Base-by-base conservation (phyloP, 2,113 vertebrate genomes). In the Thalassoma bifasciatum region DNA sequence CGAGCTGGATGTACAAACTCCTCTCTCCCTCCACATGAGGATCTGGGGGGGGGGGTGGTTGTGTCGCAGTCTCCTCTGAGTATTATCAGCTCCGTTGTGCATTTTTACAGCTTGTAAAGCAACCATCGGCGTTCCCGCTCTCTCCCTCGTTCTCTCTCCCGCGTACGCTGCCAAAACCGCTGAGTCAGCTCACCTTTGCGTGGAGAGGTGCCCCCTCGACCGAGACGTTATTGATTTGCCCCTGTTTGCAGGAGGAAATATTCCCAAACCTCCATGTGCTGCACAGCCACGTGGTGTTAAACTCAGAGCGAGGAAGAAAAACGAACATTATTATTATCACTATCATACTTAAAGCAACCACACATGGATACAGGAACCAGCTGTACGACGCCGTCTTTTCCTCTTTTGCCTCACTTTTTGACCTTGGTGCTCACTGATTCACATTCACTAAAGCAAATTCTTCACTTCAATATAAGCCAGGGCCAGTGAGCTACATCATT, bases 401-500 rank as follows among this genome's bases (percentile, higher is more conserved):
- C 3, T 9, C 9, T 13, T 40, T 40, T 40, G 12, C 38, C 8
- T 10, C 8, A 3, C 2, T 2, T 40, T 40, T 40, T 40, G 38
- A 13, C 8, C 38, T 40, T 46, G 40, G 12, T 13, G 10, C 40
- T 11, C 34, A n/a, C 54, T 68, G 53, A 77, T 68, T 75, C 56
- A 42, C 77, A 51, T 79, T 13, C 38, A 81, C 65, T 46, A 51
- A 51, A 57, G 53, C 66, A 58, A 77, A 80, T 79, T 53, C 79
- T 84, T 75, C 30, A 60, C 75, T 86, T 77, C 52, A 72, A 40
- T 79, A 79, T 67, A 60, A 81, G 81, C 79, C 78, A 69, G 68
- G 78, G 82, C 88, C 92, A 93, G 78, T 89, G 91, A 93, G 86
- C 92, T 93, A 93, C 89, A 93, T 93, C 90, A 92, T 92, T 90